Evolutionary conservation across 2,113 vertebrate species (phyloP).

Genomic region (Stomatorhinus ivindoensis): DNA sequence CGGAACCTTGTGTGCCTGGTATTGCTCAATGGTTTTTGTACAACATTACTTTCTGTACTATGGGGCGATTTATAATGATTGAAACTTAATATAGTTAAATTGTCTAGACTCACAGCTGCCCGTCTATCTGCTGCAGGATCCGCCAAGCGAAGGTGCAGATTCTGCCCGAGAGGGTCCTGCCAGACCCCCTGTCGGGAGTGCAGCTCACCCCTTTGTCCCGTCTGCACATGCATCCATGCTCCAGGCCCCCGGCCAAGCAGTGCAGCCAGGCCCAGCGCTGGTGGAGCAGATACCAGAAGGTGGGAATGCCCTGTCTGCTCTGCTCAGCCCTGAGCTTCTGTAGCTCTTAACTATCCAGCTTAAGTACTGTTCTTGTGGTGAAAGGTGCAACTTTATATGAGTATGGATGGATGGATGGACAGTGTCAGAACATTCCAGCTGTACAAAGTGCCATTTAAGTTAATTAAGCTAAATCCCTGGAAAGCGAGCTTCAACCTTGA

Average conservation of each 20-base stretch:
- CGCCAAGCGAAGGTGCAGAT: slow-evolving; percentile 93
- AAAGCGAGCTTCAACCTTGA: background rate
- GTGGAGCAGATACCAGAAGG: slow-evolving; percentile 83
- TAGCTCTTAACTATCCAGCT: background rate
- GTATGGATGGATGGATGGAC: background rate
- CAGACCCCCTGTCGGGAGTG: slow-evolving; percentile 77
- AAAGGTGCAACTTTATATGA: background rate
- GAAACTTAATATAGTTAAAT: background rate
- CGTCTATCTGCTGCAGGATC: slow-evolving; percentile 58
- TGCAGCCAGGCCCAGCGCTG: slow-evolving; percentile 63
- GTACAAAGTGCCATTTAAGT: background rate
- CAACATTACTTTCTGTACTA: background rate
- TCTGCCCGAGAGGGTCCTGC: slow-evolving; percentile 83
- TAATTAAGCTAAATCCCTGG: background rate
- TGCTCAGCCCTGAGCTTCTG: background rate
- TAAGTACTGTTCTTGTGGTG: background rate
- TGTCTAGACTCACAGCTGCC: background rate
- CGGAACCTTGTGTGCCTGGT: background rate
- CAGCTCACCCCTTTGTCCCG: slow-evolving; percentile 72
- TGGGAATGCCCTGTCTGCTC: slow-evolving; percentile 39
- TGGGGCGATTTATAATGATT: background rate
- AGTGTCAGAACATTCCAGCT: background rate
- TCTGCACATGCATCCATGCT: slow-evolving; percentile 63
- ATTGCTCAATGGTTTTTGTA: background rate
- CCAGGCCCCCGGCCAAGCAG: slow-evolving; percentile 56